Evolutionary conservation across 2,113 vertebrate genomes (phyloP).

Genomic region (Pionites leucogaster): DNA sequence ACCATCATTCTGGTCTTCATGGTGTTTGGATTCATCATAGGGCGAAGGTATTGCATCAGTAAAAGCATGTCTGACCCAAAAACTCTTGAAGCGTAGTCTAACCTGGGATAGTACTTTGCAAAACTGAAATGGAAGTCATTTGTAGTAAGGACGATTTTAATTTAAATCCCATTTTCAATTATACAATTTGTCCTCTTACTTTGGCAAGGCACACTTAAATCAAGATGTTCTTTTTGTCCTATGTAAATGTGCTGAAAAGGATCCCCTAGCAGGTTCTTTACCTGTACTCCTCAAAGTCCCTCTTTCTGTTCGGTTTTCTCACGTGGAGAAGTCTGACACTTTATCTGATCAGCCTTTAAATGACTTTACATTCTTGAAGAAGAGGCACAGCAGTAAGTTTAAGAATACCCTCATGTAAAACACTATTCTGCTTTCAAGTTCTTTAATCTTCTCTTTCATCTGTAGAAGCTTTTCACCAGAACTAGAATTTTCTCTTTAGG

Average conservation of each 20-base stretch:
- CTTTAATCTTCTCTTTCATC: slow-evolving; percentile 56
- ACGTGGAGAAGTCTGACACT: slow-evolving; percentile 34
- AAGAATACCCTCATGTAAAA: slow-evolving; percentile 53
- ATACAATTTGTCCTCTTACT: neutral
- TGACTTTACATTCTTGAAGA: slow-evolving; percentile 37
- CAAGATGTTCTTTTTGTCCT: slow-evolving; percentile 14
- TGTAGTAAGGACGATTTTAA: neutral
- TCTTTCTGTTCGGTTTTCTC: slow-evolving; percentile 39
- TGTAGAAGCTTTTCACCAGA: neutral
- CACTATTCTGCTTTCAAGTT: slow-evolving; percentile 45
- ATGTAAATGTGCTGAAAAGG: slow-evolving; percentile 13
- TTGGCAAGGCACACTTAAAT: neutral
- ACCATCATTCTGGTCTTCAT: slow-evolving; percentile 99
- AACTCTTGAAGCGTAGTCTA: neutral
- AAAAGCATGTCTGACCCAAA: neutral
- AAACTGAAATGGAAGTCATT: neutral
- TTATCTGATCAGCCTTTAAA: slow-evolving; percentile 59
- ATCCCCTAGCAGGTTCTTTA: slow-evolving; percentile 18
- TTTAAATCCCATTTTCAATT: neutral
- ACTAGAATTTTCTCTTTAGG: neutral
- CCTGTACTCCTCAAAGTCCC: slow-evolving; percentile 18
- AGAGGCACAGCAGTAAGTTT: slow-evolving; percentile 47
- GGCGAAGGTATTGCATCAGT: slow-evolving; percentile 89
- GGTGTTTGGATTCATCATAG: slow-evolving; percentile 99
- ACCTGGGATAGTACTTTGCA: neutral